These are phyloP conservation scores for Paedocypris micromegethes DNA, from an alignment of 2,797 vertebrate genomes.

Conservation along the genomic window DNA sequence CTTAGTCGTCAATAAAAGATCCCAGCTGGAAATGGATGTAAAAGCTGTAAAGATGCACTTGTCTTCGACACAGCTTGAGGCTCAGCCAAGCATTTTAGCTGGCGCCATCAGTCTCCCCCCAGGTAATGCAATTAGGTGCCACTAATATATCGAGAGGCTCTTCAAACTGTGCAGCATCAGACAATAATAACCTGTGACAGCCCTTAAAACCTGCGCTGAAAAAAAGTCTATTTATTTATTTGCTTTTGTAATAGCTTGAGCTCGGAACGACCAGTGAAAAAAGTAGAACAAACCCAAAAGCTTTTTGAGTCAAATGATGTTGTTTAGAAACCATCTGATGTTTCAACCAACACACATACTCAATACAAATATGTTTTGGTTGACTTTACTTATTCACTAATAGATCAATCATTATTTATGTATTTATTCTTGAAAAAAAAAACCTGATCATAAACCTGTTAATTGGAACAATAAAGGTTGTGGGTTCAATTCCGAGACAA, in stretches of 20 bases:
- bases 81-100: slow-evolving; percentile 71
- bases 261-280: slow-evolving; percentile 50
- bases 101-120: slow-evolving; percentile 79
- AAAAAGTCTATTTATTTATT: slow-evolving; percentile 49
- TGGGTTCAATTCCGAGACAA: no score
- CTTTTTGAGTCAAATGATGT: slow-evolving; percentile 41
- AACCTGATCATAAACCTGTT: no score
- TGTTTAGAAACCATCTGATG: slow-evolving; percentile 40
- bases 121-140: slow-evolving; percentile 83
- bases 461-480: no score
- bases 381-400: slow-evolving; percentile 22
- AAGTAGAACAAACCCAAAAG: slow-evolving; percentile 54
- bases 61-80: slow-evolving; percentile 71
- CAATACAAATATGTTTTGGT: slow-evolving; percentile 33
- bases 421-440: no score
- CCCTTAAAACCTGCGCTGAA: slow-evolving; percentile 47
- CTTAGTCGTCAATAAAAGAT: slow-evolving; percentile 74
- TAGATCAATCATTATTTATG: no score
- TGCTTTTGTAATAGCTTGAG: slow-evolving; percentile 63
- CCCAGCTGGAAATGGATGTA: slow-evolving; percentile 72
- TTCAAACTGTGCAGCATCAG: slow-evolving; percentile 76
- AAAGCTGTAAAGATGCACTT: slow-evolving; percentile 76
- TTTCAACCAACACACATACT: slow-evolving; percentile 28
- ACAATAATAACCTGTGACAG: slow-evolving; percentile 76
- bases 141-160: slow-evolving; percentile 80